These are phyloP conservation scores for Todiramphus chloris DNA, from an alignment of 2,113 vertebrate species.

Conservation along the genomic window DNA sequence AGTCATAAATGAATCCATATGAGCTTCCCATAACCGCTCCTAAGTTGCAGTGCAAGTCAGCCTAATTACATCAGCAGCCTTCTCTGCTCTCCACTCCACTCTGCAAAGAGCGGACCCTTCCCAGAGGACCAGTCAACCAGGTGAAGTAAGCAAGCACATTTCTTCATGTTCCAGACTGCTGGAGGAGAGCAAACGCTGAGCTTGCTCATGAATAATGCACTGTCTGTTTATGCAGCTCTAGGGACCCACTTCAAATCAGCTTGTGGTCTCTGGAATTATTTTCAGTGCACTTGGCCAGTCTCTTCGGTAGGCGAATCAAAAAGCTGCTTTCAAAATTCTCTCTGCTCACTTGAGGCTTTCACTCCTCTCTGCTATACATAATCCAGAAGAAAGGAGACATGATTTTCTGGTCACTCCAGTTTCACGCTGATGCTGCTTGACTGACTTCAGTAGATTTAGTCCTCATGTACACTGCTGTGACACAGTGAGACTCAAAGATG, in stretches of 20 bases:
- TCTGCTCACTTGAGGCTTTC: neutral
- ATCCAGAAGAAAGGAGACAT: conserved; percentile 12
- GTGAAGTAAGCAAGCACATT: neutral
- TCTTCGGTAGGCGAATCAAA: conserved; percentile 33
- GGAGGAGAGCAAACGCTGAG: neutral
- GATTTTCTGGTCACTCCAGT: conserved; percentile 35
- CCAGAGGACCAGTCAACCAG: neutral
- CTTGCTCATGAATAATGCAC: conserved; percentile 20
- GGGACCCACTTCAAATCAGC: neutral
- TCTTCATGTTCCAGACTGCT: neutral
- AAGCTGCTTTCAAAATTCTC: conserved; percentile 58
- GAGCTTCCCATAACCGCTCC: neutral
- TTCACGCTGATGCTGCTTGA: neutral
- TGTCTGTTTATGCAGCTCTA: neutral
- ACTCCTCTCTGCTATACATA: neutral
- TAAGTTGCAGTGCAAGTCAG: neutral
- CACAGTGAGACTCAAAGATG: conserved; percentile 36
- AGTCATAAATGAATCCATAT: neutral
- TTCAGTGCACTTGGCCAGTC: neutral
- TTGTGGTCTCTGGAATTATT: conserved; percentile 36
- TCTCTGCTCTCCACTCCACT: neutral
- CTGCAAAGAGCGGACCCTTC: neutral
- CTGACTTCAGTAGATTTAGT: conserved; percentile 17
- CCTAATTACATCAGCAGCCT: neutral
- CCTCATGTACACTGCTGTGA: neutral